phyloP scores from a whole-genome alignment of 2,113 vertebrate genomes.

The Machaerirhynchus nigripectus region DNA sequence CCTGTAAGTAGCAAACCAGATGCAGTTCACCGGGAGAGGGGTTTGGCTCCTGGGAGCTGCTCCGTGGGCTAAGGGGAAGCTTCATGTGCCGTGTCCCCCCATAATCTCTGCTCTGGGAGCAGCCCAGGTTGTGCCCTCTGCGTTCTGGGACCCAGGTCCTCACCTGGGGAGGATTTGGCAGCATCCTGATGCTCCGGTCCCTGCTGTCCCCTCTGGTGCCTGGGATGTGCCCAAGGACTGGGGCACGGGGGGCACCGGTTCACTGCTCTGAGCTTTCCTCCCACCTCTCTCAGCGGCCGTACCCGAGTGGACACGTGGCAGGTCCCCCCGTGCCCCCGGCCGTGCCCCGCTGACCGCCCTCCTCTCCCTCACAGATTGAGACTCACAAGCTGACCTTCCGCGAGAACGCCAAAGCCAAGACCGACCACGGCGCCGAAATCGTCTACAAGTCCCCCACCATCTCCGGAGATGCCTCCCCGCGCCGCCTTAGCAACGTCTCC shows the following conservation, averaged over 20 bases:
- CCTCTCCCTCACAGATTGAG: slow-evolving; percentile 80
- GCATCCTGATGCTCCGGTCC: neutral
- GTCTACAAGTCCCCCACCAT: slow-evolving; percentile 83
- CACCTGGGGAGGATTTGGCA: neutral
- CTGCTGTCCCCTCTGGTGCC: neutral
- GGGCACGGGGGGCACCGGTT: neutral
- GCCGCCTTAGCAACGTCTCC: slow-evolving; percentile 95
- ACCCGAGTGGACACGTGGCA: rapidly evolving
- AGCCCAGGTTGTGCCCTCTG: neutral
- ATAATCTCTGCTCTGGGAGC: neutral
- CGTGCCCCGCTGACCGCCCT: neutral
- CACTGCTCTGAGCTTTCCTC: neutral
- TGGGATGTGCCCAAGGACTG: rapidly evolving
- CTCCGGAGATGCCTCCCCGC: slow-evolving; percentile 89
- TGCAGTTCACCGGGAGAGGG: neutral
- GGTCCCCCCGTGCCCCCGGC: neutral
- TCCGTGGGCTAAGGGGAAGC: neutral
- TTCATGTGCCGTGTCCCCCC: rapidly evolving
- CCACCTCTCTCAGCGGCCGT: neutral
- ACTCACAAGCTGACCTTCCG: slow-evolving; percentile 96
- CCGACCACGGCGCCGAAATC: slow-evolving; percentile 97
- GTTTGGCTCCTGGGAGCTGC: neutral
- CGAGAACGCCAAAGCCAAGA: slow-evolving; percentile 94
- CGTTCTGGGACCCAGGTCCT: neutral
- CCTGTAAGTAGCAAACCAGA: slow-evolving; percentile 80